Percentiles rank a stretch among this genome's conserved stretches.
Evolutionary conservation across 2,113 vertebrate genomes (phyloP).

Genomic region (Peucedramus taeniatus): DNA sequence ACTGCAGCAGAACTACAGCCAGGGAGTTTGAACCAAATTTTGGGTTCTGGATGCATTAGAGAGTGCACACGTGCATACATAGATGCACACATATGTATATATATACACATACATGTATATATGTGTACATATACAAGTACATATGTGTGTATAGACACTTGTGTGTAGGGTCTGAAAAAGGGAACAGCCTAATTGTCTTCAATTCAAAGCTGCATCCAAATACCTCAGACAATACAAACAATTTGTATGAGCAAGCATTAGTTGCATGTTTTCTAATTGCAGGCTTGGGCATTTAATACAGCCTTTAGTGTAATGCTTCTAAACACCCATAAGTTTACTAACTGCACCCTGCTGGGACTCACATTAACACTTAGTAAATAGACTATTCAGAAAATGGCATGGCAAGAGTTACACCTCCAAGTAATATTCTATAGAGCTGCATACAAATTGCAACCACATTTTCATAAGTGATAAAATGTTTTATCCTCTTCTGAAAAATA

Average conservation of each 20-base stretch:
- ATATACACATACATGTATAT: rapidly evolving
- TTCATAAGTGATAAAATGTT: conserved; percentile 64
- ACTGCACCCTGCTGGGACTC: conserved; percentile 34
- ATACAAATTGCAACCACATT: conserved; percentile 63
- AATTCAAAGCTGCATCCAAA: neutral
- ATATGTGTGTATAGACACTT: neutral
- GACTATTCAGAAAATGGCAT: conserved; percentile 45
- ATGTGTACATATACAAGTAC: neutral
- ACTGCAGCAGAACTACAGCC: neutral
- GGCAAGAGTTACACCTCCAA: conserved; percentile 57
- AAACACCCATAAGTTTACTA: conserved; percentile 47
- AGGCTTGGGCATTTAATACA: neutral
- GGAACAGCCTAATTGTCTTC: neutral
- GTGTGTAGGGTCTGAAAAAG: neutral
- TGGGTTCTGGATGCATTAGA: neutral
- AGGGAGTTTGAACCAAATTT: neutral
- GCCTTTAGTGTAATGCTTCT: neutral
- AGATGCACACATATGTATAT: neutral
- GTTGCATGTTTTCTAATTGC: neutral
- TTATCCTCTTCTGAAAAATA: conserved; percentile 52
- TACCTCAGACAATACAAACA: neutral
- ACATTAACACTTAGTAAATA: conserved; percentile 59
- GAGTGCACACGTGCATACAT: rapidly evolving
- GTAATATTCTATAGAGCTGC: conserved; percentile 41
- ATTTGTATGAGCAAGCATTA: neutral